These are phyloP conservation scores for Drosophila macrospina DNA, from an alignment of 2,888 invertebrate species.

Conservation along the genomic window DNA sequence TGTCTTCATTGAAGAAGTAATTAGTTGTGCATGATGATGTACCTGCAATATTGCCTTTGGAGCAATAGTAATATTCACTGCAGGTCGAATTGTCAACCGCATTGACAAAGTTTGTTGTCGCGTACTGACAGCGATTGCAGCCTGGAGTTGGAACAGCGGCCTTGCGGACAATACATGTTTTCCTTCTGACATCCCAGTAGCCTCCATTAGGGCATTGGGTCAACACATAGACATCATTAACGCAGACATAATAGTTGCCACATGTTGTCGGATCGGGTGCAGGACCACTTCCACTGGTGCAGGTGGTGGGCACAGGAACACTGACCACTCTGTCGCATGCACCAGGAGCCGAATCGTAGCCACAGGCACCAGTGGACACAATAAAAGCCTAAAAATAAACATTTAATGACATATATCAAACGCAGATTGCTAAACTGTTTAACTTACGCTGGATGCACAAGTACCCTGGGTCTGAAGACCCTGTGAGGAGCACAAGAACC, in stretches of 20 bases:
- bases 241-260: slow-evolving; percentile 44
- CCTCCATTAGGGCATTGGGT: slow-evolving; percentile 21
- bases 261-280: slow-evolving; percentile 2
- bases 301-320: neutral
- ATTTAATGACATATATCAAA: neutral
- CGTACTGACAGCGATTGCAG: slow-evolving; percentile 64
- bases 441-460: slow-evolving; percentile 23
- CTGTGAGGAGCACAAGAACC: slow-evolving; percentile 38
- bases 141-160: slow-evolving; percentile 5
- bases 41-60: neutral
- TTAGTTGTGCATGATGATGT: rapidly evolving
- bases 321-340: slow-evolving; percentile 48
- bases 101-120: slow-evolving; percentile 41
- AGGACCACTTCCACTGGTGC: rapidly evolving
- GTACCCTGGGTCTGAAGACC: rapidly evolving
- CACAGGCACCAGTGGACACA: neutral
- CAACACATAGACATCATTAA: neutral
- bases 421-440: neutral
- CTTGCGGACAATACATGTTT: neutral
- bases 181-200: neutral
- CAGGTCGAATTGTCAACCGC: slow-evolving; percentile 29
- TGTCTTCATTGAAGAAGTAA: slow-evolving; percentile 39
- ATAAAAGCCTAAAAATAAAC: neutral
- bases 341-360: neutral
- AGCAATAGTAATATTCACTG: slow-evolving; percentile 50